These are phyloP conservation scores for Rhopalosiphum padi DNA, from an alignment of 1,140 invertebrate genomes.

Conservation along the genomic window DNA sequence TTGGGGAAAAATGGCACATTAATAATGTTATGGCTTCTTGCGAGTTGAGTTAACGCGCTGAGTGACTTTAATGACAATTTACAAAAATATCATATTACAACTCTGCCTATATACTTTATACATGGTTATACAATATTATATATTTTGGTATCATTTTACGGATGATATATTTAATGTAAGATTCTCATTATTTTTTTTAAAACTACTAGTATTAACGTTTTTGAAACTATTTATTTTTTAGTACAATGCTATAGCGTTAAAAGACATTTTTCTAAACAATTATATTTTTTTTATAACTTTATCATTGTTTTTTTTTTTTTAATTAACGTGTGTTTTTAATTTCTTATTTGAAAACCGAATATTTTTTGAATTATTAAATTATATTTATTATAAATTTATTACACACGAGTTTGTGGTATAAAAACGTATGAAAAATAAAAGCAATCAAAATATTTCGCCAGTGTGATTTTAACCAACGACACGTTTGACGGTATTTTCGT, in stretches of 20 bases:
- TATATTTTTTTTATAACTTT: not conserved
- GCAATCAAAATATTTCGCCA: not conserved
- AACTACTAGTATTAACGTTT: not conserved
- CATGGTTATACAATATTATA: not conserved
- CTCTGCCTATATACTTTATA: not conserved
- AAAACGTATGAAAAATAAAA: not conserved
- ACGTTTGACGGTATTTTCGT: not conserved
- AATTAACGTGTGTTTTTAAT: not conserved
- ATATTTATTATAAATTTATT: too few relatives aligned
- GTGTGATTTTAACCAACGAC: not conserved
- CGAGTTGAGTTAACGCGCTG: not conserved
- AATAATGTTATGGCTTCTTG: not conserved
- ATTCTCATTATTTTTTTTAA: not conserved
- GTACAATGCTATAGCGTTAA: not conserved
- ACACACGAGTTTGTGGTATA: not conserved
- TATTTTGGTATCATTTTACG: not conserved
- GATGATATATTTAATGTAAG: not conserved
- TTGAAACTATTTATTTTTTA: not conserved
- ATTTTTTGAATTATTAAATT: not conserved
- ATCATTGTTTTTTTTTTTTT: not conserved
- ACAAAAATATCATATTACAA: not conserved
- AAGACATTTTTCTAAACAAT: not conserved
- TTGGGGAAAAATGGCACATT: too few relatives aligned
- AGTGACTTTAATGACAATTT: not conserved
- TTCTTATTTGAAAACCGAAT: not conserved